phyloP scores from a whole-genome alignment of 1,140 invertebrate genomes.

The Plutomurus gul region DNA sequence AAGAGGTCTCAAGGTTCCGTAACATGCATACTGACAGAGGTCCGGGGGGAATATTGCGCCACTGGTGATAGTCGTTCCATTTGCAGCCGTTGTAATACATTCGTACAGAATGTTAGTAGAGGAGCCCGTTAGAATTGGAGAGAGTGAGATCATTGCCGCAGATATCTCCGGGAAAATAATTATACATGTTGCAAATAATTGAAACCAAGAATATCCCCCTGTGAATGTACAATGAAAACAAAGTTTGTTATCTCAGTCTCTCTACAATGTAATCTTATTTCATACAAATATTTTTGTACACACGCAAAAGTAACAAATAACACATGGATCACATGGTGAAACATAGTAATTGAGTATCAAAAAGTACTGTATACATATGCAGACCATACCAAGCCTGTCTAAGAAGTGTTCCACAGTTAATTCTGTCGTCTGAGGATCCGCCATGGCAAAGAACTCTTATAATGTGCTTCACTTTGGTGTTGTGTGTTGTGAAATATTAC shows the following conservation, averaged over 20 bases:
- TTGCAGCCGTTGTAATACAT: not conserved
- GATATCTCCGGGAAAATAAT: slow-evolving; percentile 37
- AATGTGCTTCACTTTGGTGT: not conserved
- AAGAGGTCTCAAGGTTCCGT: not conserved
- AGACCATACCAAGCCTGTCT: not conserved
- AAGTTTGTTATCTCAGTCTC: not conserved
- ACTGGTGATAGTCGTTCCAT: not conserved
- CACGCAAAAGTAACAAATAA: no score
- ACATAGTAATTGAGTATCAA: no score
- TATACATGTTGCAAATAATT: slow-evolving; percentile 29
- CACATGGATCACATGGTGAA: no score
- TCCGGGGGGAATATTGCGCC: not conserved
- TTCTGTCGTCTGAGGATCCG: not conserved
- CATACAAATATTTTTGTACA: no score
- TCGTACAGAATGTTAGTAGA: not conserved
- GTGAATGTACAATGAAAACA: not conserved
- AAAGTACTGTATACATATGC: not conserved
- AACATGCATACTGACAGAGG: not conserved
- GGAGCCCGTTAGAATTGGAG: slow-evolving; percentile 31
- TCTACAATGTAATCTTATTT: no score
- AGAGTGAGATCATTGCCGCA: slow-evolving; percentile 35
- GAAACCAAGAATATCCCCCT: slow-evolving; percentile 46
- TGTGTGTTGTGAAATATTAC: not conserved
- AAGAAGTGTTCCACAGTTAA: slow-evolving; percentile 17
- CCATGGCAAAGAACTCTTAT: not conserved